Conservation (phyloP, 2,888 invertebrate species). For the Aplocera efformata region DNA sequence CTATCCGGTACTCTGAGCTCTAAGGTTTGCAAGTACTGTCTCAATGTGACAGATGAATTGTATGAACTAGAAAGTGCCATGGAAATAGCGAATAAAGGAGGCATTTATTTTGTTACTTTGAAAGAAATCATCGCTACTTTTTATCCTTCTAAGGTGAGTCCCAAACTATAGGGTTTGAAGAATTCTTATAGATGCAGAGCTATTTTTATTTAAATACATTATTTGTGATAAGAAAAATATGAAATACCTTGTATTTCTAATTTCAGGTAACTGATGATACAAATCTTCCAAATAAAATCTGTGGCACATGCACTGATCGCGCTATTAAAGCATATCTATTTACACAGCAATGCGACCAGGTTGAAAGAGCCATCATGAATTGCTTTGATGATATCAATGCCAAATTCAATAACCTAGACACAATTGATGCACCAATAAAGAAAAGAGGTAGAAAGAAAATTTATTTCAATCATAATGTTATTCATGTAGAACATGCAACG, state of each 20-base stretch:
- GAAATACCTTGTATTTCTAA: too few species aligned
- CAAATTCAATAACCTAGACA: conserved; percentile 61
- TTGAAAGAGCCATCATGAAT: conserved; percentile 59
- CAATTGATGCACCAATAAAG: conserved; percentile 45
- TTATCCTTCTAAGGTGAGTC: conserved; percentile 63
- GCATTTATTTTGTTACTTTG: conserved; percentile 56
- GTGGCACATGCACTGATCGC: conserved; percentile 53
- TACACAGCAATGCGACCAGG: conserved; percentile 61
- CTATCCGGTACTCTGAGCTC: conserved; percentile 51
- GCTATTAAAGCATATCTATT: conserved; percentile 60
- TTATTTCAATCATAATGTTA: conserved; percentile 51
- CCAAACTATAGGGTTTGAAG: background rate
- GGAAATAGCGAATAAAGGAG: conserved; percentile 49
- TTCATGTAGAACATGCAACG: conserved; percentile 47
- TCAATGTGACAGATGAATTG: conserved; percentile 44
- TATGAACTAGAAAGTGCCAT: conserved; percentile 59
- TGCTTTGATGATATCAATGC: conserved; percentile 65
- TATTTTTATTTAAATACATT: too few species aligned
- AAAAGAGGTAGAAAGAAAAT: conserved; percentile 61
- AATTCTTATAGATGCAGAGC: too few species aligned
- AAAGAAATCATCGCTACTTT: conserved; percentile 63
- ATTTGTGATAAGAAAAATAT: too few species aligned
- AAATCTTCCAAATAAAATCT: conserved; percentile 62
- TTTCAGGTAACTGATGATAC: conserved; percentile 55
- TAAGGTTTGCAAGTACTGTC: conserved; percentile 64